Conservation (phyloP, 2,113 vertebrate species). For the Rhombomys opimus region DNA sequence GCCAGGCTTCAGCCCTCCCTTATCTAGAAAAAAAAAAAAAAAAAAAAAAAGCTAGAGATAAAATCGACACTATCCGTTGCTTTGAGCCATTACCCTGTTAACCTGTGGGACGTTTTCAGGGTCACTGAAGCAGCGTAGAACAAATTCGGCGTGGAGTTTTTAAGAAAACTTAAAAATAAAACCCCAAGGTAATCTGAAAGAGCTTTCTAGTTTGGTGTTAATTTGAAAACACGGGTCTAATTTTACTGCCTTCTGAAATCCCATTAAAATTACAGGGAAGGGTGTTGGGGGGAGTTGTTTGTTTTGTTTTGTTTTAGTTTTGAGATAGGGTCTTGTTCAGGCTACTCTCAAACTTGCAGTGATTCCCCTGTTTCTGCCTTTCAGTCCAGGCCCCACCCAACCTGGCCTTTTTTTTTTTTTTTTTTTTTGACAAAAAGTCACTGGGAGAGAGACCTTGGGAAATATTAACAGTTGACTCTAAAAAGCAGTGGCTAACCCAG, state of each 20-base stretch:
- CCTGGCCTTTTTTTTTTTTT: not conserved
- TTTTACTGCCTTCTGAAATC: not conserved
- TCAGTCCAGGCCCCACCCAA: not conserved
- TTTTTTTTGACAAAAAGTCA: not conserved
- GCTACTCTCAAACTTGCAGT: not conserved
- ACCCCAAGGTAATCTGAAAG: not conserved
- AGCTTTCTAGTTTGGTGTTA: not conserved
- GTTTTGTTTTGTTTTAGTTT: not conserved
- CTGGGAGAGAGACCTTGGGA: not conserved
- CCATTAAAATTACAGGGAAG: not conserved
- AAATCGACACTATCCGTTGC: not conserved
- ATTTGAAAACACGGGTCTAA: not conserved
- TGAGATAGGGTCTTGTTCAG: not conserved
- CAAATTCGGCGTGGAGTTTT: not conserved
- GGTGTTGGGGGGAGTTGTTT: not conserved
- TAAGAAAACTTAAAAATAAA: not conserved
- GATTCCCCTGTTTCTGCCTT: not conserved
- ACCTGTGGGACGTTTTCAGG: not conserved
- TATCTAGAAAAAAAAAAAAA: not conserved
- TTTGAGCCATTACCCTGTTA: not conserved
- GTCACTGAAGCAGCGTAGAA: no score
- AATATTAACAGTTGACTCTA: not conserved
- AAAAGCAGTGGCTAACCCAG: not conserved
- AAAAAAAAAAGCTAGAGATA: not conserved
- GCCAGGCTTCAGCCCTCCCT: not conserved